Percentiles rank a stretch among this genome's conserved stretches.
Evolutionary conservation across 2,113 vertebrate genomes (phyloP).

Genomic region (Aplodontia rufa): DNA sequence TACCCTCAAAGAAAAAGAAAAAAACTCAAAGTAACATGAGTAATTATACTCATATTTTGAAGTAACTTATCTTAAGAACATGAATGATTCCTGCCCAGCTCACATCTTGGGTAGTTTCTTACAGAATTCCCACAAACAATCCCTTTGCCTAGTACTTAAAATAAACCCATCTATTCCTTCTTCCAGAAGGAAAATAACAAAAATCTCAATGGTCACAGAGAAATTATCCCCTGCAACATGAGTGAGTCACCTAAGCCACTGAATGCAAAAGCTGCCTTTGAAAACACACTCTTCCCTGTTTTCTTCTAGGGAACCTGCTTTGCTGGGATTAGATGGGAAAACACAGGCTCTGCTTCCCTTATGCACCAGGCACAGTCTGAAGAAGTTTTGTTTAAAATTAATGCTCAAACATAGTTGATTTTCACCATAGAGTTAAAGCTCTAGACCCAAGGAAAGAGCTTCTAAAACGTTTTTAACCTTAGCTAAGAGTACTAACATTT

Average conservation of each 20-base stretch:
- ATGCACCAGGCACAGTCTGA: neutral
- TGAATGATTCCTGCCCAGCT: constrained; percentile 57
- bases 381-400: neutral
- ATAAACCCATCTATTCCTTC: constrained; percentile 60
- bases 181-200: constrained; percentile 63
- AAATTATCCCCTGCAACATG: neutral
- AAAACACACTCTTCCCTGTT: neutral
- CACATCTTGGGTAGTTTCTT: constrained; percentile 3
- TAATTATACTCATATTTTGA: constrained; percentile 45
- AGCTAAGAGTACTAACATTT: neutral
- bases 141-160: constrained; percentile 57
- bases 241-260: neutral
- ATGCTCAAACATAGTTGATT: neutral
- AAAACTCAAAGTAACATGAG: constrained; percentile 43
- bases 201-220: constrained; percentile 11
- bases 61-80: constrained; percentile 61
- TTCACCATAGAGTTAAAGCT: neutral
- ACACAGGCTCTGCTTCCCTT: fast-evolving
- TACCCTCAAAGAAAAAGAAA: neutral
- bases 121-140: constrained; percentile 66
- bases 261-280: neutral
- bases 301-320: constrained; percentile 41
- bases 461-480: neutral
- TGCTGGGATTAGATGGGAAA: neutral
- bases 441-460: neutral